These are phyloP conservation scores for Copidosoma aretas DNA, from an alignment of 2,888 invertebrate genomes.

Conservation along the genomic window DNA sequence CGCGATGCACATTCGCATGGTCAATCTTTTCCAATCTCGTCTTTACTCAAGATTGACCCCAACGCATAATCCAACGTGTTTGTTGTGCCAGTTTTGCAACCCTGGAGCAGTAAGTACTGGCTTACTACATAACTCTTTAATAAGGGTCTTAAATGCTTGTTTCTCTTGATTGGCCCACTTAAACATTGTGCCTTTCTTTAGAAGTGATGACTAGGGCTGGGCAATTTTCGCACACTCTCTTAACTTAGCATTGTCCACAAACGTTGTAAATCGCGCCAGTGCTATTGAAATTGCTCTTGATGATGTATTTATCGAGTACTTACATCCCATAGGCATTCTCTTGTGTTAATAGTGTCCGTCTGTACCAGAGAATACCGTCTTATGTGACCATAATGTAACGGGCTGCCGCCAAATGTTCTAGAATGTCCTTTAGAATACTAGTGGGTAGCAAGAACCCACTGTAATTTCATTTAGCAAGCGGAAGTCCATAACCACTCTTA, in stretches of 20 bases:
- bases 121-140: no score
- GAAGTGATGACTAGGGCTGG: not conserved
- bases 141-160: no score
- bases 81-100: no score
- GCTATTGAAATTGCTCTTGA: slow-evolving; percentile 43
- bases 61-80: no score
- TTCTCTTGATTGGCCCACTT: no score
- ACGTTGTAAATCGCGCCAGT: slow-evolving; percentile 38
- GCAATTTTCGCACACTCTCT: slow-evolving; percentile 9
- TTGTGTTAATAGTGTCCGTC: slow-evolving; percentile 48
- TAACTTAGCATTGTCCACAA: slow-evolving; percentile 43
- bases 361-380: slow-evolving; percentile 45
- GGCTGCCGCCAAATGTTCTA: slow-evolving; percentile 41
- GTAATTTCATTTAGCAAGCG: slow-evolving; percentile 44
- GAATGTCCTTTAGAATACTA: slow-evolving; percentile 43
- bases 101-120: no score
- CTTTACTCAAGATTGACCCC: not conserved
- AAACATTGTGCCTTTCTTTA: no score
- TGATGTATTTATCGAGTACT: slow-evolving; percentile 40
- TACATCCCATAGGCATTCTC: slow-evolving; percentile 48
- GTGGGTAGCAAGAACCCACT: slow-evolving; percentile 41
- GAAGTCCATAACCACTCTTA: slow-evolving; percentile 43
- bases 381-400: slow-evolving; percentile 40
- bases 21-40: no score
- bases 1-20: no score